phyloP scores from a whole-genome alignment of 1,140 invertebrate species.

The Fopius arisanus region DNA sequence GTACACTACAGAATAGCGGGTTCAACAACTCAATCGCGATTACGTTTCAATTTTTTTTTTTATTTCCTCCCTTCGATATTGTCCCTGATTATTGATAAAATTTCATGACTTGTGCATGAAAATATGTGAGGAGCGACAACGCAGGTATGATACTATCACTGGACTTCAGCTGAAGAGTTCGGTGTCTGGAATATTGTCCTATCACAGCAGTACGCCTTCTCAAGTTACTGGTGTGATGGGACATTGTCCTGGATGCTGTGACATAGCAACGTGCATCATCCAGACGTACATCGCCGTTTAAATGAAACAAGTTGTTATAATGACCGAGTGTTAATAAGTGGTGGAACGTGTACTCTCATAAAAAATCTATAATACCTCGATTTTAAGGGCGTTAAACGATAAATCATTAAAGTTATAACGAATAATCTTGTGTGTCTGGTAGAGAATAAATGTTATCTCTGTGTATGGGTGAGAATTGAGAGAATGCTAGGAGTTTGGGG shows the following conservation, averaged over 20 bases:
- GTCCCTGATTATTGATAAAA: not conserved
- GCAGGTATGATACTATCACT: not conserved
- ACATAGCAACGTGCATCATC: slow-evolving; percentile 42
- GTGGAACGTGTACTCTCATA: not conserved
- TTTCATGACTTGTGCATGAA: not conserved
- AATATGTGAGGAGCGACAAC: not conserved
- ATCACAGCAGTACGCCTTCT: slow-evolving; percentile 88
- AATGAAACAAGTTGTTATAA: not conserved
- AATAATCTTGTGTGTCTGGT: not conserved
- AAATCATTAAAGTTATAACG: not conserved
- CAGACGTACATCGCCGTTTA: too few species aligned
- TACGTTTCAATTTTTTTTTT: not conserved
- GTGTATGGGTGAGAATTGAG: slow-evolving; percentile 5
- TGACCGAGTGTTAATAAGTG: not conserved
- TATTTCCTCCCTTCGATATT: too few species aligned
- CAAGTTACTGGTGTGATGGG: slow-evolving; percentile 85
- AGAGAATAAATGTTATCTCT: slow-evolving; percentile 4
- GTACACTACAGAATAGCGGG: not conserved
- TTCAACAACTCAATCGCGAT: not conserved
- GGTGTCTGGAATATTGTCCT: slow-evolving; percentile 87
- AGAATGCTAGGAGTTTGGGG: slow-evolving; percentile 5
- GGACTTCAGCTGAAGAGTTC: slow-evolving; percentile 38
- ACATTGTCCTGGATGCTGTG: slow-evolving; percentile 75
- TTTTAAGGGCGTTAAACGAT: not conserved
- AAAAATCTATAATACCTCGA: not conserved